Conservation (phyloP, 92 coral and sea anemone species). For the Porites rus region DNA sequence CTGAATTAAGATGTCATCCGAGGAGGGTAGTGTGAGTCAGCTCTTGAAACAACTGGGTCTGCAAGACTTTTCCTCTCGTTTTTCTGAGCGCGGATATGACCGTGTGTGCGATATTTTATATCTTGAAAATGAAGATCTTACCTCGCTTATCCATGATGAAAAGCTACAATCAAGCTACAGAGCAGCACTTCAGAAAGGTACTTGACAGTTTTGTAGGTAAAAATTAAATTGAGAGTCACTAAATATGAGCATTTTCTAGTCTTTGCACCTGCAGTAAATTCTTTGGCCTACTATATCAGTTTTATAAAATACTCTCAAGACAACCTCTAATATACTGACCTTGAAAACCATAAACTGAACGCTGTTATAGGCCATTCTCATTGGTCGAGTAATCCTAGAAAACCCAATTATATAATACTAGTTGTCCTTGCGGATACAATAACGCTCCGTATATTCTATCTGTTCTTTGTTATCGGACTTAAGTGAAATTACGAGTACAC, state of each 20-base stretch:
- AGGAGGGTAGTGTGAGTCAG: conserved; percentile 40
- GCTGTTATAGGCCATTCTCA: background rate
- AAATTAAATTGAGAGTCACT: background rate
- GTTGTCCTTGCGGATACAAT: background rate
- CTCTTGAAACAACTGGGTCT: conserved; percentile 44
- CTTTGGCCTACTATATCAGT: background rate
- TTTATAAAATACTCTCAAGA: background rate
- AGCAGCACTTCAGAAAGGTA: conserved; percentile 60
- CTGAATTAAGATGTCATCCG: conserved; percentile 13
- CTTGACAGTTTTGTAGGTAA: background rate
- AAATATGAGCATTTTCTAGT: background rate
- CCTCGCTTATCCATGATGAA: conserved; percentile 38
- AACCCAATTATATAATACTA: background rate
- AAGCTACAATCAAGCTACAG: conserved; percentile 34
- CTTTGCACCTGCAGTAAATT: too few relatives aligned
- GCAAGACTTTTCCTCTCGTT: conserved; percentile 26
- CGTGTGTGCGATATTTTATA: conserved; percentile 53
- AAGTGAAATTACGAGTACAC: background rate
- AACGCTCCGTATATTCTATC: background rate
- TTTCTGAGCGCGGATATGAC: conserved; percentile 54
- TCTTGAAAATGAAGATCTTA: conserved; percentile 49
- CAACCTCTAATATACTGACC: background rate
- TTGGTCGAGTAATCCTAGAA: conserved; percentile 10
- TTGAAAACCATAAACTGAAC: background rate
- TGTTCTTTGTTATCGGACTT: background rate